Evolutionary conservation across 2,113 vertebrate genomes (phyloP), one percentile per base, ranked within the genome.

Genomic region (Dipodomys spectabilis): DNA sequence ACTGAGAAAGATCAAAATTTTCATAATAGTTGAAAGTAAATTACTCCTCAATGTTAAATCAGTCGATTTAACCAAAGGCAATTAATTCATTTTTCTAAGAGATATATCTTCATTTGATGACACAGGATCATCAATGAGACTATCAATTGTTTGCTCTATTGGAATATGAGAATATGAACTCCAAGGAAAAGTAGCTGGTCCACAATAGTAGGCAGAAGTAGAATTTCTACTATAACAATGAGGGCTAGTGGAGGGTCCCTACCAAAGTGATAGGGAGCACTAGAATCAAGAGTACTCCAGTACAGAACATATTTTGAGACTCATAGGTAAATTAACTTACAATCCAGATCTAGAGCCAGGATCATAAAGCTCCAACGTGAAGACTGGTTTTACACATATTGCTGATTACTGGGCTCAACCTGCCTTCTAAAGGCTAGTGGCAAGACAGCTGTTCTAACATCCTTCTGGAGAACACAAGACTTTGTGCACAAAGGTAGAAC

Each of bases 61-160:
- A 28, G 16, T 81, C 60, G 86, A 82, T 92, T 93, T 68, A 94
- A 73, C 57, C 25, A 88, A 23, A 57, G 28, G 35, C 27, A 39
- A 83, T 79, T 86, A 45, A 68, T 82, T 82, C 75, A 79, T 49
- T 69, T 60, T 5, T 3, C 65, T 90, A 75, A 68, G 79, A 88
- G 18, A 86, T 89, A 75, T 35, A 74, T 49, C 82, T 86, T 53
- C 74, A 45, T 35, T 85, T 80, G 83, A 72, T 75, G 28, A 67
- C 62, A 71, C 0, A 25, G 8, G n/a, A 49, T 49, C 72, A 78
- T 94, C 68, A 60, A 4, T 39, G 57, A 8, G 39, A 62, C 15
- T 68, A 30, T 45, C 35, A 44, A 45, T 88, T 35, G 78, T 32
- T 71, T 62, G 32, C 30, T 93, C 35, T 73, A 39, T 53, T 75